Base-by-base conservation (phyloP, 2,113 vertebrate species). In the Muntiacus reevesi region DNA sequence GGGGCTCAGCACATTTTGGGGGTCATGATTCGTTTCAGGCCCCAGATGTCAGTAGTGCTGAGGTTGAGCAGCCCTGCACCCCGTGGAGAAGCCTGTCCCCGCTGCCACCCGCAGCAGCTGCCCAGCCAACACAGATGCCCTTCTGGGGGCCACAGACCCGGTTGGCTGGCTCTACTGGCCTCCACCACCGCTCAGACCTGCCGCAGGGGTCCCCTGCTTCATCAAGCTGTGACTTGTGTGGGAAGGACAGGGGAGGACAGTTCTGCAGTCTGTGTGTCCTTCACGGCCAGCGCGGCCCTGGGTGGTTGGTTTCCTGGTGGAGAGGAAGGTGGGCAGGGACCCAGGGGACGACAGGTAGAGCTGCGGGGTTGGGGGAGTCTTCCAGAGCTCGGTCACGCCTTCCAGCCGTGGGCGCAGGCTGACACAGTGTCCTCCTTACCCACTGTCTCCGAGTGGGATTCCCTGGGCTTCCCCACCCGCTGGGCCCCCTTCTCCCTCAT, bases 51-150 rank as follows among this genome's bases (percentile, higher is more conserved):
- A 45, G 36, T 2, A 45, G 55, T 30, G 40, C 55, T 13, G 55
- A 30, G 27, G 55, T 12, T 30, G 55, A 27, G 27, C 57, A 43
- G 36, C 83, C 83, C 83, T 60, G 55, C 0, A 0, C 27, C 9
- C 7, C 0, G 13, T 43, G 36, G 40, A 59, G 36, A 85, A 60
- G 25, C 9, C 36, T 1, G 3, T 30, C 15, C 11, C 36, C 36
- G 36, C 55, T 12, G 4, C 25, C 40, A 76, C 50, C 10, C 0
- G 2, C 10, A 27, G 12, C 5, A 0, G 54, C 36, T 27, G 25
- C 14, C 54, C 54, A 59, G 54, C 10, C 54, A 54, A 43, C 7
- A 10, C 54, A 11, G n/a, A 25, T 11, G 8, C 25, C 82, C 28
- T 74, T 57, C 33, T 27, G 4, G 15, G 54, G 36, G 14, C 82